Evolutionary conservation across 2,797 vertebrate genomes (phyloP), one percentile per base, ranked within the genome.

Genomic region (Anolis apletophallus): DNA sequence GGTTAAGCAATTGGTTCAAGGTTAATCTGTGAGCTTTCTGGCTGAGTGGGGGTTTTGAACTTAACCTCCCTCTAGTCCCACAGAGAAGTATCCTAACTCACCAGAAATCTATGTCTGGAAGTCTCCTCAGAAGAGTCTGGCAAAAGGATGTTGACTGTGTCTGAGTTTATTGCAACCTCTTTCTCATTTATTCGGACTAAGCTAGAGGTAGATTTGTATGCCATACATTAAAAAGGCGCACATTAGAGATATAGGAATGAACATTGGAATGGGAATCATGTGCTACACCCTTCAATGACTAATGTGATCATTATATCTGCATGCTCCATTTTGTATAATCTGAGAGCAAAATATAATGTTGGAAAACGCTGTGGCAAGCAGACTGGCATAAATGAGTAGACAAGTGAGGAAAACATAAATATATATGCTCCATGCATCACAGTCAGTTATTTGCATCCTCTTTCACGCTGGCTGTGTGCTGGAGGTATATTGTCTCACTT

Each of bases 301-400:
- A 72, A 77, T 68, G 59, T 75, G 87, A 71, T 84, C 88, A 40
- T 19, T 23, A 6, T 86, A 83, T 61, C 81, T 88, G 50, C 19
- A 81, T 85, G 59, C 74, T 91, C 92, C 54, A 77, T 91, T 86
- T 89, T 90, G 68, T 75, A 59, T 79, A 84, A 86, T 80, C 0
- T 26, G 86, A 83, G 84, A 80, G 86, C 88, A 88, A 83, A 87
- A 89, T 84, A 55, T 89, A 88, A 88, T 90, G 85, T 85, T 89
- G 78, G 59, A 78, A 73, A 80, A 61, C 92, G 83, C 83, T 86
- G 85, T 88, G 87, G 72, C 84, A 91, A 82, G 83, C 29, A 64
- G 87, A 59, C 46, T 86, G 69, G 75, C 61, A 1, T 19, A 75
- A 68, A 57, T 57, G 81, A 57, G 67, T 83, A 0, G 1, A 88